These are phyloP conservation scores for Notodonta dromedarius DNA, from an alignment of 2,888 invertebrate genomes.

Conservation along the genomic window DNA sequence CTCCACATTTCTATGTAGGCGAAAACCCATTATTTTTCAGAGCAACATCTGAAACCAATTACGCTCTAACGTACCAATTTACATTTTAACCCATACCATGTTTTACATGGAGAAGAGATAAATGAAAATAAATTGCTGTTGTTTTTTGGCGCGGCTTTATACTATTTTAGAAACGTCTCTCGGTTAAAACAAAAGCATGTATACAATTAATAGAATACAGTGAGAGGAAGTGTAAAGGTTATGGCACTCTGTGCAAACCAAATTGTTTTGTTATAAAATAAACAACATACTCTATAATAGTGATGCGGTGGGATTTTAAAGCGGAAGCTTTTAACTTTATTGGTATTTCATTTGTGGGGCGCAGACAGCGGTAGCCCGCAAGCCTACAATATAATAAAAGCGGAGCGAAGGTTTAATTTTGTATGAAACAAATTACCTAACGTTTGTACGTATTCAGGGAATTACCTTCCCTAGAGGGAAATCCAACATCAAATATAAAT, in stretches of 20 bases:
- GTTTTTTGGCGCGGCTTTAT: not conserved
- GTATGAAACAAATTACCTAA: not conserved
- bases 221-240: too few relatives aligned
- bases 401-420: not conserved
- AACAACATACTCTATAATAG: conserved; percentile 13
- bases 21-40: conserved; percentile 2
- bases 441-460: not conserved
- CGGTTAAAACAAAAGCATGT: too few relatives aligned
- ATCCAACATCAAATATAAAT: too few relatives aligned
- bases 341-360: conserved; percentile 37
- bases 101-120: conserved; percentile 2
- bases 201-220: too few relatives aligned
- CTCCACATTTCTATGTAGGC: not conserved
- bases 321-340: conserved; percentile 55
- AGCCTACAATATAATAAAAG: conserved; percentile 1
- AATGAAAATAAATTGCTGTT: conserved; percentile 3
- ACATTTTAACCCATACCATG: conserved; percentile 5
- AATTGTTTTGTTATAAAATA: conserved; percentile 7
- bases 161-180: too few relatives aligned
- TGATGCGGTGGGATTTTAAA: conserved; percentile 31
- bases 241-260: not conserved
- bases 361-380: conserved; percentile 4
- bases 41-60: conserved; percentile 9
- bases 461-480: too few relatives aligned
- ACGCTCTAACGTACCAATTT: conserved; percentile 6